phyloP scores from a whole-genome alignment of 2,888 invertebrate genomes.

The Cenopis cana region DNA sequence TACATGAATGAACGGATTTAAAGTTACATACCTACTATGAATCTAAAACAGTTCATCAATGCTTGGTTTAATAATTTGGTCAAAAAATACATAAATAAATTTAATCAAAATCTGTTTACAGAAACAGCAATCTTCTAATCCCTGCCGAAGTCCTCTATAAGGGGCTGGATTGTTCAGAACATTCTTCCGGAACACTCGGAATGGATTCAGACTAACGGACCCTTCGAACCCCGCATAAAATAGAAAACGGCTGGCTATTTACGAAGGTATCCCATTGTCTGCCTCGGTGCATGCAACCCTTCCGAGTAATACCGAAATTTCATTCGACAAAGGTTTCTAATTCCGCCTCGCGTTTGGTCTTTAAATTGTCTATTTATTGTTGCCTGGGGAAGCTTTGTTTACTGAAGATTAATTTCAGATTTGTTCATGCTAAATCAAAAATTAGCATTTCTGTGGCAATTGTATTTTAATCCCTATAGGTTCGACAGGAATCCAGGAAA shows the following conservation, averaged over 20 bases:
- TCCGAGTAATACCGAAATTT: slow-evolving; percentile 67
- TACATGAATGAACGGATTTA: too few species aligned
- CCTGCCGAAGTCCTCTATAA: slow-evolving; percentile 65
- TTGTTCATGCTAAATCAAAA: background rate
- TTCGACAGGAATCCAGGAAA: background rate
- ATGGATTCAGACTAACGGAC: slow-evolving; percentile 79
- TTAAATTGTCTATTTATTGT: slow-evolving; percentile 42
- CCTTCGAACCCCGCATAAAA: slow-evolving; percentile 78
- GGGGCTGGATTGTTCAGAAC: slow-evolving; percentile 76
- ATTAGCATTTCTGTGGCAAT: background rate
- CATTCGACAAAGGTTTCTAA: slow-evolving; percentile 59
- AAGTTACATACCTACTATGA: background rate
- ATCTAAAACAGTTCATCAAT: background rate
- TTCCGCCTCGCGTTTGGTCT: slow-evolving; percentile 34
- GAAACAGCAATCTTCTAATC: slow-evolving; percentile 34
- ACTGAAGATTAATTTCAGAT: slow-evolving; percentile 5
- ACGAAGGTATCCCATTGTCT: slow-evolving; percentile 74
- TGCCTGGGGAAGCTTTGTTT: slow-evolving; percentile 13
- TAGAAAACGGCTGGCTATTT: slow-evolving; percentile 75
- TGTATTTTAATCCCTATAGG: too few species aligned
- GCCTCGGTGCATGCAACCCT: slow-evolving; percentile 76
- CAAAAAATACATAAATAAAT: slow-evolving; percentile 20
- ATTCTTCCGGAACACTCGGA: slow-evolving; percentile 73
- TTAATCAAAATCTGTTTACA: slow-evolving; percentile 32
- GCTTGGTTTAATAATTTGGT: background rate